Conservation (phyloP, 2,797 vertebrate species). For the Philypnodon macrostomus region DNA sequence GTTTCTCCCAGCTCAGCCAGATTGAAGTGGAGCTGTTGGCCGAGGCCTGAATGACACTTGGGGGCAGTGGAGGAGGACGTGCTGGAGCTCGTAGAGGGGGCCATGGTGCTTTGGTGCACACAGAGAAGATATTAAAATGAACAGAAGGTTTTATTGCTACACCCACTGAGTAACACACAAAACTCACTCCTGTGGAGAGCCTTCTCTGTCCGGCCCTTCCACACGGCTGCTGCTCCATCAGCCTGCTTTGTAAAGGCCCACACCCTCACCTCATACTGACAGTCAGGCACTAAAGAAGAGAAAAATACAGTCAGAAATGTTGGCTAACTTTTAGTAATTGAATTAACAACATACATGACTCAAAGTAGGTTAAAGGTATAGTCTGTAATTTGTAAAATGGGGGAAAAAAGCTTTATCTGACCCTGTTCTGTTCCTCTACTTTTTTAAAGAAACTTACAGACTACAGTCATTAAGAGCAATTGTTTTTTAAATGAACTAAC, state of each 20-base stretch:
- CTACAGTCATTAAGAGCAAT: no score
- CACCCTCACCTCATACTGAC: conserved; percentile 90
- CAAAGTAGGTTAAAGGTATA: no score
- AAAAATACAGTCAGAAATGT: neutral
- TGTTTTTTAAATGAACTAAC: no score
- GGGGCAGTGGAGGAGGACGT: conserved; percentile 84
- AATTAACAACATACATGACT: no score
- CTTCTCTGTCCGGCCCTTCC: conserved; percentile 93
- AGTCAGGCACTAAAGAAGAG: conserved; percentile 79
- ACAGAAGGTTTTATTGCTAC: neutral
- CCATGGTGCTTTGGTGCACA: conserved; percentile 11
- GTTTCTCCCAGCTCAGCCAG: conserved; percentile 94
- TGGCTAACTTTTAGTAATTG: no score
- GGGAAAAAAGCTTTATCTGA: no score
- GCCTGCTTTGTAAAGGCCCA: conserved; percentile 90
- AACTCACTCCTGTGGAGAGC: conserved; percentile 73
- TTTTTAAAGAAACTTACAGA: no score
- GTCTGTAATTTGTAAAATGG: no score
- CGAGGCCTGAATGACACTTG: conserved; percentile 85
- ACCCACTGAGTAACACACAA: neutral
- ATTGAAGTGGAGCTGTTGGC: conserved; percentile 94
- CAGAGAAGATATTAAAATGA: neutral
- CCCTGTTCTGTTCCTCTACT: no score
- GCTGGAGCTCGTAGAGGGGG: conserved; percentile 80
- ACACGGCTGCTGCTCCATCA: conserved; percentile 88